These are phyloP conservation scores for Ceratina calcarata DNA, from an alignment of 1,140 invertebrate genomes.

Conservation along the genomic window DNA sequence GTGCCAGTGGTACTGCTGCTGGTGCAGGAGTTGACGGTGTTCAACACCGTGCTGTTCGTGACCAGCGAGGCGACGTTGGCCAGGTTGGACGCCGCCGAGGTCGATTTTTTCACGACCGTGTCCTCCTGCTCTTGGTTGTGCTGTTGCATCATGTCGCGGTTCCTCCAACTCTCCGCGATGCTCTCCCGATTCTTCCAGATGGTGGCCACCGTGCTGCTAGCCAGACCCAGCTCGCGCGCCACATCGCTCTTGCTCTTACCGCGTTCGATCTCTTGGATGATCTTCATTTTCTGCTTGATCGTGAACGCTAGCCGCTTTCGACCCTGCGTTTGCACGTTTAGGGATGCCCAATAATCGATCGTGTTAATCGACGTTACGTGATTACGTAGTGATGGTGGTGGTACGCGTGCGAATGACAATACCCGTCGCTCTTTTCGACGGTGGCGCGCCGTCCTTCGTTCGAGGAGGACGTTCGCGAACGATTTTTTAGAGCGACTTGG, in stretches of 20 bases:
- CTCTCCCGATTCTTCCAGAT: slow-evolving; percentile 83
- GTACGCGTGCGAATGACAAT: slow-evolving; percentile 36
- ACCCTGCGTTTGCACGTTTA: slow-evolving; percentile 78
- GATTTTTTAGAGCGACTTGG: slow-evolving; percentile 41
- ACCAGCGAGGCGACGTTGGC: slow-evolving; percentile 37
- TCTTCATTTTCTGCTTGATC: slow-evolving; percentile 84
- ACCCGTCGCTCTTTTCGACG: slow-evolving; percentile 30
- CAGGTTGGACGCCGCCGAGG: slow-evolving; percentile 32
- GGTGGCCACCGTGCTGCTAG: slow-evolving; percentile 82
- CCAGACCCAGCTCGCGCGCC: slow-evolving; percentile 81
- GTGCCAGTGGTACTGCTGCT: slow-evolving; percentile 28
- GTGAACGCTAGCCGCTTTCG: slow-evolving; percentile 83
- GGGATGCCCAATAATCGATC: slow-evolving; percentile 69
- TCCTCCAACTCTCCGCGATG: slow-evolving; percentile 80
- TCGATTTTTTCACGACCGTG: slow-evolving; percentile 44
- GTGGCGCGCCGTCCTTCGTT: slow-evolving; percentile 10
- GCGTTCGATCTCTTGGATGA: slow-evolving; percentile 83
- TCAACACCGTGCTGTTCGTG: slow-evolving; percentile 35
- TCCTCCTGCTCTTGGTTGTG: slow-evolving; percentile 47
- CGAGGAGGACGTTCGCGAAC: slow-evolving; percentile 28
- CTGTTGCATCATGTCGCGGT: slow-evolving; percentile 78
- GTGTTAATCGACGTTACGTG: slow-evolving; percentile 56
- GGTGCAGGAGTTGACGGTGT: slow-evolving; percentile 29
- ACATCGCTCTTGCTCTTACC: slow-evolving; percentile 83
- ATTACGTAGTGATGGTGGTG: slow-evolving; percentile 28